Conservation (phyloP, 2,888 invertebrate species). For the Mongoloraphidia duomilia region DNA sequence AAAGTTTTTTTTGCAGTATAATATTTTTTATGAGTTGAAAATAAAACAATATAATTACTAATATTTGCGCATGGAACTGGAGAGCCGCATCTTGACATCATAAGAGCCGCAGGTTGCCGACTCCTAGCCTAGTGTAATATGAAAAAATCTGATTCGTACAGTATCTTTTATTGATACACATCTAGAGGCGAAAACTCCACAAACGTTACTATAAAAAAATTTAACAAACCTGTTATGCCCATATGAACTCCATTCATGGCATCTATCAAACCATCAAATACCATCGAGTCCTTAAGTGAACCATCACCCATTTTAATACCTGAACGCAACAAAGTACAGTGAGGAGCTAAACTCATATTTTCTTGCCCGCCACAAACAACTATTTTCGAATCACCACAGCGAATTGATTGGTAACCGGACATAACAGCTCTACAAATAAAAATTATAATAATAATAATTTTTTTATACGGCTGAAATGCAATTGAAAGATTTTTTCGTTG, state of each 20-base stretch:
- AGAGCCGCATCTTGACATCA: too few relatives aligned
- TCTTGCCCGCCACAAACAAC: constrained; percentile 74
- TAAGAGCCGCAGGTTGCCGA: too few relatives aligned
- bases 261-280: constrained; percentile 59
- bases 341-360: constrained; percentile 64
- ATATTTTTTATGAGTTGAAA: too few relatives aligned
- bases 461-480: too few relatives aligned
- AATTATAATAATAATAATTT: constrained; percentile 4
- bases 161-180: too few relatives aligned
- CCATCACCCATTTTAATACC: constrained; percentile 53
- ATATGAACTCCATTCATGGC: constrained; percentile 59
- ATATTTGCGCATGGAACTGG: too few relatives aligned
- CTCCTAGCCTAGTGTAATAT: too few relatives aligned
- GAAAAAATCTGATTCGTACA: too few relatives aligned
- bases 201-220: constrained; percentile 1
- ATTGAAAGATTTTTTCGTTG: too few relatives aligned
- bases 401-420: constrained; percentile 53
- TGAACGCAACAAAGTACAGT: constrained; percentile 44
- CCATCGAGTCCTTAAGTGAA: constrained; percentile 47
- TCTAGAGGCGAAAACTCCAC: too few relatives aligned
- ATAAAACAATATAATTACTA: too few relatives aligned
- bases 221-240: constrained; percentile 53
- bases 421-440: constrained; percentile 39
- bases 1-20: too few relatives aligned
- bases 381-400: constrained; percentile 46